Evolutionary conservation across 2,113 vertebrate species (phyloP).

Genomic region (Dunckerocampus dactyliophorus): DNA sequence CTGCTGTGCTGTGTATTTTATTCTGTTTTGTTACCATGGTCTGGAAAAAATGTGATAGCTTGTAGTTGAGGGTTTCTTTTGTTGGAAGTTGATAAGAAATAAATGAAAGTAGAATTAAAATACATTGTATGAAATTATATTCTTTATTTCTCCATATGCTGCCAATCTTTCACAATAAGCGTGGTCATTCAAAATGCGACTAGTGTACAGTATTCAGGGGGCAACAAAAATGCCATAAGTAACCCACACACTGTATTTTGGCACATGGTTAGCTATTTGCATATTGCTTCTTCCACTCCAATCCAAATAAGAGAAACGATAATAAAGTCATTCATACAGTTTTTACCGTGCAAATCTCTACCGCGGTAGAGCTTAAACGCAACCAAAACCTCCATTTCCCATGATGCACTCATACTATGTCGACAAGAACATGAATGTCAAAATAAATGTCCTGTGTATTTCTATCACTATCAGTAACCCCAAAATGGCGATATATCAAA

Average conservation of each 20-base stretch:
- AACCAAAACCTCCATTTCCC: constrained; percentile 24
- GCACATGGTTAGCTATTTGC: no score
- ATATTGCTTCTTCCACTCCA: no score
- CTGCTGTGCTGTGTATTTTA: constrained; percentile 6
- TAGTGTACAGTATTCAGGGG: no score
- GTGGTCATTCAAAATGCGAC: no score
- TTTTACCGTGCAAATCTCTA: no score
- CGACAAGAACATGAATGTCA: not conserved
- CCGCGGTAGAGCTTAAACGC: constrained; percentile 7
- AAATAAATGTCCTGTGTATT: no score
- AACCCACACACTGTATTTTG: no score
- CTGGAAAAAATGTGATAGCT: constrained; percentile 6
- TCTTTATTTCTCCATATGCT: not conserved
- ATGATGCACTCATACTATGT: constrained; percentile 9
- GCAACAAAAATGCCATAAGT: no score
- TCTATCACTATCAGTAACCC: no score
- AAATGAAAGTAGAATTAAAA: constrained; percentile 30
- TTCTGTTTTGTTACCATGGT: constrained; percentile 5
- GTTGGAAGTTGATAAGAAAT: constrained; percentile 2
- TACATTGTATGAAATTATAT: not conserved
- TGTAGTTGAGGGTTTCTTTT: not conserved
- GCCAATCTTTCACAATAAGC: not conserved
- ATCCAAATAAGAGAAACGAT: no score
- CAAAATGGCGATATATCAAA: no score
- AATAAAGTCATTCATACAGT: no score